phyloP scores from a whole-genome alignment of 2,888 invertebrate species.

The Tetranychus piercei region DNA sequence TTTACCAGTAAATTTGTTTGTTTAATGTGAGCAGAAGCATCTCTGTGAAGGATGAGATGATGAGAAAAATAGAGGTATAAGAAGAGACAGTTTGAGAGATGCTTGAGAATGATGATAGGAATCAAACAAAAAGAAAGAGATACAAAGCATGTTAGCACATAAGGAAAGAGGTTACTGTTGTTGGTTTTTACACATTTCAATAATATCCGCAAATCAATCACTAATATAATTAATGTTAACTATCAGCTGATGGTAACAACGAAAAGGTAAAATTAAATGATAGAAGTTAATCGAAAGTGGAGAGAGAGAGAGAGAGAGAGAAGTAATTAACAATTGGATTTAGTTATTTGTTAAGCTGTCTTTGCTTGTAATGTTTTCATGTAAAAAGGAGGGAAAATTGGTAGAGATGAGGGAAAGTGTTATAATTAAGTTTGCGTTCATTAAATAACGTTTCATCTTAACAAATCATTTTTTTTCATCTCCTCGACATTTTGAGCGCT shows the following conservation, averaged over 20 bases:
- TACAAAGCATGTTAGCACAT: neutral
- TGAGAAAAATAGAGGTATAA: neutral
- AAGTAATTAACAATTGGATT: too few species aligned
- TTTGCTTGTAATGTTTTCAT: too few species aligned
- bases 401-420: too few species aligned
- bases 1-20: conserved; percentile 1
- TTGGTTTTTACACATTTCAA: neutral
- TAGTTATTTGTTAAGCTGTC: too few species aligned
- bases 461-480: neutral
- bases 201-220: neutral
- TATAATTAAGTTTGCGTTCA: too few species aligned
- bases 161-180: neutral
- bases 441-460: neutral
- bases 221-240: too few species aligned
- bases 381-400: too few species aligned
- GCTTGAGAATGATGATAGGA: neutral
- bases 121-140: neutral
- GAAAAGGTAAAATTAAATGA: too few species aligned
- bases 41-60: neutral
- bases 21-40: neutral
- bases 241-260: too few species aligned
- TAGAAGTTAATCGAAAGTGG: too few species aligned
- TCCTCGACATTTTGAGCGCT: neutral
- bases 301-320: too few species aligned
- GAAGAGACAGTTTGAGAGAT: neutral